Conservation (phyloP, 2,113 vertebrate species). For the Poecilia latipinna region DNA sequence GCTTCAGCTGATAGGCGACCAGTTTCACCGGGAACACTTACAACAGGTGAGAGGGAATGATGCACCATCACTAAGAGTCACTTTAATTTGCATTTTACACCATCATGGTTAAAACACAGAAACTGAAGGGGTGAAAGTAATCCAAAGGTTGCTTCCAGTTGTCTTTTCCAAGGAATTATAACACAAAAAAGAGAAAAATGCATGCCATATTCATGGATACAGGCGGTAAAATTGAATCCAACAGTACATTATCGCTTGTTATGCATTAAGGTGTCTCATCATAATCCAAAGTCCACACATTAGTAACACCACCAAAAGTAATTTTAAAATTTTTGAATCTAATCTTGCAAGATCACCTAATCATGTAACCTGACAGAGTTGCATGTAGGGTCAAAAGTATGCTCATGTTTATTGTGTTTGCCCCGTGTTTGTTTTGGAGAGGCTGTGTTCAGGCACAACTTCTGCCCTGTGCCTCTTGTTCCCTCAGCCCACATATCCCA, state of each 20-base stretch:
- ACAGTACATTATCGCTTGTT: background rate
- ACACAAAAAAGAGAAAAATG: no score
- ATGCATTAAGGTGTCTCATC: background rate
- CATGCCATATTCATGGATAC: background rate
- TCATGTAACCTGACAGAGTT: conserved; percentile 20
- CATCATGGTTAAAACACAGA: background rate
- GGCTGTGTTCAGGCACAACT: conserved; percentile 46
- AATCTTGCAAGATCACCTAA: no score
- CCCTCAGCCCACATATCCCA: conserved; percentile 56
- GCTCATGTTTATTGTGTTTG: conserved; percentile 40
- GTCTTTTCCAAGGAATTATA: no score
- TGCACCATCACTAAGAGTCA: background rate
- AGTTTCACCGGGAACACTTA: conserved; percentile 82
- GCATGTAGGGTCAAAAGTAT: conserved; percentile 44
- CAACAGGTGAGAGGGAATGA: conserved; percentile 76
- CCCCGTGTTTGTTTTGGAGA: conserved; percentile 68
- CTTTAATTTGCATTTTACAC: conserved; percentile 1
- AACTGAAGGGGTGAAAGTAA: background rate
- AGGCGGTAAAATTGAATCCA: background rate
- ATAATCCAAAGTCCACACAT: background rate
- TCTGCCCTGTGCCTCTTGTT: conserved; percentile 16
- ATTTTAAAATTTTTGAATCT: conserved; percentile 4
- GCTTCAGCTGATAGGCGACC: conserved; percentile 84
- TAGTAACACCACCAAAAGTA: background rate
- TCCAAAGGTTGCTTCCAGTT: no score